Percentiles rank a stretch among this genome's conserved stretches.
phyloP scores from a whole-genome alignment of 2,797 vertebrate species.

The Diglossa cyanea region DNA sequence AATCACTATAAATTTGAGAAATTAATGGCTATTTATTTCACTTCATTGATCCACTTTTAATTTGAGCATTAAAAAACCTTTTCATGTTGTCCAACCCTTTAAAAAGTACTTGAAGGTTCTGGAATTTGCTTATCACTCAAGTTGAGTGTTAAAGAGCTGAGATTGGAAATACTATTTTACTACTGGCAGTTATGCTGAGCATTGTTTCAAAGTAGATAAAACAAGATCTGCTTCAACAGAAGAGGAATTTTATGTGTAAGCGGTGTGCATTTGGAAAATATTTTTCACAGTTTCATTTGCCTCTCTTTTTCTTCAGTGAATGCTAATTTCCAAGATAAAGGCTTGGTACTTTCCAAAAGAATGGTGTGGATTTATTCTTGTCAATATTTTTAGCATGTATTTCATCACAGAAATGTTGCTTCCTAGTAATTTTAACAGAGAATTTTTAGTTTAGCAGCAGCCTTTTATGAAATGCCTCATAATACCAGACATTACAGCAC shows the following conservation, averaged over 20 bases:
- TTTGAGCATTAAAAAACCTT: background rate
- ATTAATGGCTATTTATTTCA: background rate
- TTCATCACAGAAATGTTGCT: background rate
- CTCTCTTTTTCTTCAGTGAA: background rate
- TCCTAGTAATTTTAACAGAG: background rate
- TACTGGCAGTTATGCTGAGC: background rate
- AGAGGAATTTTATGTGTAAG: background rate
- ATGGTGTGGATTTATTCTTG: background rate
- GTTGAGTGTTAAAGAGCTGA: background rate
- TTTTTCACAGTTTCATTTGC: background rate
- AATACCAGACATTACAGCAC: background rate
- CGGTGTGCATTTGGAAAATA: background rate
- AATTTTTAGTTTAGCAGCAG: constrained; percentile 14
- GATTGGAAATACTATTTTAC: background rate
- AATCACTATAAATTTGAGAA: background rate
- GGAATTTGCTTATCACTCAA: background rate
- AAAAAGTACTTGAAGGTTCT: background rate
- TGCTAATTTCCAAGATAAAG: background rate
- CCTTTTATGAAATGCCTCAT: background rate
- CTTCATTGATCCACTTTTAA: background rate
- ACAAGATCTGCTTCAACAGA: background rate
- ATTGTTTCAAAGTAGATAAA: background rate
- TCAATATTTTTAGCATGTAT: background rate
- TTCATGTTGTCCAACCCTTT: background rate
- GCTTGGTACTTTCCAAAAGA: background rate